These are phyloP conservation scores for Aphidius ervi DNA, from an alignment of 1,140 invertebrate species.

Conservation along the genomic window DNA sequence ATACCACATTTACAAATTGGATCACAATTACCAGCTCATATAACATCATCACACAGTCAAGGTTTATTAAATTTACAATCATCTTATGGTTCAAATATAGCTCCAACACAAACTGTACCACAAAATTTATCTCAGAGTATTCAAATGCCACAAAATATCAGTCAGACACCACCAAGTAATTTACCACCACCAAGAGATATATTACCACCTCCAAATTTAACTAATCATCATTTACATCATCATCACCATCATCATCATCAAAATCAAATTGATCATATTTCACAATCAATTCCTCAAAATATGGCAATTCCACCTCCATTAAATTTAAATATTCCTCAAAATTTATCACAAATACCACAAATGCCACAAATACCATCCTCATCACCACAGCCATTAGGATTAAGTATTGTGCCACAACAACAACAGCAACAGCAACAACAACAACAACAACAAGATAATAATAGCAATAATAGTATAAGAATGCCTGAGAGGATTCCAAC, in stretches of 20 bases:
- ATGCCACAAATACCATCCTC: constrained; percentile 27
- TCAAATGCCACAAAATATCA: no score
- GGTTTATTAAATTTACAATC: no score
- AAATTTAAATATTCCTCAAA: constrained; percentile 45
- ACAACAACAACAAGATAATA: constrained; percentile 6
- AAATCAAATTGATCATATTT: neutral
- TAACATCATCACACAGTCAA: no score
- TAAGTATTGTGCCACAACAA: constrained; percentile 39
- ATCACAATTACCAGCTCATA: no score
- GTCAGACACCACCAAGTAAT: no score
- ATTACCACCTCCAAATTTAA: no score
- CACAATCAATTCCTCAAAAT: constrained; percentile 39
- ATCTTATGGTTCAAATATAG: constrained; percentile 23
- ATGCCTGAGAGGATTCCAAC: constrained; percentile 36
- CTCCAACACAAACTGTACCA: constrained; percentile 13
- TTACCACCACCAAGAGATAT: no score
- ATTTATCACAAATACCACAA: constrained; percentile 42
- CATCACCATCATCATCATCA: no score
- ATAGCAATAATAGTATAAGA: constrained; percentile 17
- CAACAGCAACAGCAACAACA: constrained; percentile 21
- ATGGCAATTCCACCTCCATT: constrained; percentile 44
- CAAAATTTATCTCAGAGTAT: no score
- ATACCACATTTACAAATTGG: constrained; percentile 5
- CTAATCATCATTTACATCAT: no score
- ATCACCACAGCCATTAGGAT: constrained; percentile 43